phyloP scores from a whole-genome alignment of 2,888 invertebrate genomes.

The Nasonia oneida region DNA sequence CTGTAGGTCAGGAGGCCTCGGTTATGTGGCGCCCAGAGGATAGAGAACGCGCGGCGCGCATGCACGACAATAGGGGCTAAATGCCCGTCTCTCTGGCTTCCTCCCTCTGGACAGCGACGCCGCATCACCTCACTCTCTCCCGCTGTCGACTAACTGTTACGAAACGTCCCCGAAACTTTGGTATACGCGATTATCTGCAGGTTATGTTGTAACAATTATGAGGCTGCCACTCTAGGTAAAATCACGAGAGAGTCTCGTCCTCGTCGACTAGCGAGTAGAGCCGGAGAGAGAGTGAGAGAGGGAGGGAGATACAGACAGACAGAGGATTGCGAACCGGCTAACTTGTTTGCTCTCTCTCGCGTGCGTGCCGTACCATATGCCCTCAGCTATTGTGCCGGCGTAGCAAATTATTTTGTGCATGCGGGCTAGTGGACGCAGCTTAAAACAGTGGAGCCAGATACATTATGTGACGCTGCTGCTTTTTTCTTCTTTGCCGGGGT shows the following conservation, averaged over 20 bases:
- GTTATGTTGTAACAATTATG: conserved; percentile 79
- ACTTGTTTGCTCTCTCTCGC: conserved; percentile 74
- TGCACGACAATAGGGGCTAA: conserved; percentile 78
- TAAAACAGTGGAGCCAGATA: conserved; percentile 43
- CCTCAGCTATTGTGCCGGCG: conserved; percentile 73
- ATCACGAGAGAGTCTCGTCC: conserved; percentile 69
- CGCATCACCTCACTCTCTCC: conserved; percentile 6
- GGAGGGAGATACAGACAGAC: conserved; percentile 18
- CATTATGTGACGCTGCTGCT: not conserved
- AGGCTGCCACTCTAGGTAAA: conserved; percentile 76
- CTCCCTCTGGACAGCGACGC: not conserved
- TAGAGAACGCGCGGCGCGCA: conserved; percentile 63
- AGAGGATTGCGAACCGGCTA: conserved; percentile 67
- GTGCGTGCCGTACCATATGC: conserved; percentile 65
- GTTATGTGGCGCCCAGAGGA: conserved; percentile 63
- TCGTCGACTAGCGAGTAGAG: conserved; percentile 8
- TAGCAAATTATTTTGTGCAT: conserved; percentile 75
- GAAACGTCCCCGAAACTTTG: conserved; percentile 78
- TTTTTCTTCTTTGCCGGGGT: not conserved
- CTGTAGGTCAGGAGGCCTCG: conserved; percentile 73
- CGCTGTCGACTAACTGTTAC: conserved; percentile 76
- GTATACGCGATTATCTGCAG: conserved; percentile 78
- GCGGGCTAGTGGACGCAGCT: conserved; percentile 69
- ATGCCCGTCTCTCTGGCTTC: conserved; percentile 72
- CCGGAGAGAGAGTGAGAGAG: not conserved